phyloP scores from a whole-genome alignment of 1,140 invertebrate genomes.

The Nebria ingens region DNA sequence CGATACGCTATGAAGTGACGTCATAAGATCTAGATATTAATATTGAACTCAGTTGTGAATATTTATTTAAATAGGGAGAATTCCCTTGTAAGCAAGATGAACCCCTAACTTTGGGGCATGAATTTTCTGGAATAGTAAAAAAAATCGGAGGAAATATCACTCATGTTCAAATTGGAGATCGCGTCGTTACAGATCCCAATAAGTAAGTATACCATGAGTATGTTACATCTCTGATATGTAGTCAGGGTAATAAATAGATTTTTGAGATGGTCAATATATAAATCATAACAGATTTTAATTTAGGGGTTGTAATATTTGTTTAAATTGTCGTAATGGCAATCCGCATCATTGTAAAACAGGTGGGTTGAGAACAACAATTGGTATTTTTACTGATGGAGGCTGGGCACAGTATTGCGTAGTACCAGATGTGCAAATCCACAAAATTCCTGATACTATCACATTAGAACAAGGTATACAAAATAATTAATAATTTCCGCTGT shows the following conservation, averaged over 20 bases:
- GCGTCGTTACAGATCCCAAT: conserved; percentile 56
- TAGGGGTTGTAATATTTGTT: conserved; percentile 48
- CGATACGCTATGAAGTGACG: not conserved
- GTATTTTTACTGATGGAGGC: conserved; percentile 53
- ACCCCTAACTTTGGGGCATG: conserved; percentile 53
- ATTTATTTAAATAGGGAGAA: conserved; percentile 45
- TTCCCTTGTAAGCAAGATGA: conserved; percentile 48
- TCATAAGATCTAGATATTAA: not conserved
- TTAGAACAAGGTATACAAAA: conserved; percentile 41
- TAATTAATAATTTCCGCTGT: not conserved
- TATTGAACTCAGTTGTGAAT: conserved; percentile 4
- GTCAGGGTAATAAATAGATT: not conserved
- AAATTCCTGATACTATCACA: conserved; percentile 39
- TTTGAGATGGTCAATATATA: too few species aligned
- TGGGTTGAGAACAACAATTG: conserved; percentile 50
- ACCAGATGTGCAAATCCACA: conserved; percentile 47
- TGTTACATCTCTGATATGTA: not conserved
- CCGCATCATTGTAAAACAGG: conserved; percentile 50
- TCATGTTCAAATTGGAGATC: conserved; percentile 49
- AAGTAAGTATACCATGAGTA: conserved; percentile 36
- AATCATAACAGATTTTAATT: conserved; percentile 10
- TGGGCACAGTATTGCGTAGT: conserved; percentile 52
- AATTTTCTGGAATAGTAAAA: conserved; percentile 53
- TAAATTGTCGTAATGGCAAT: conserved; percentile 44
- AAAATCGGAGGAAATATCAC: conserved; percentile 45